Percentiles rank a stretch among this genome's conserved stretches.
These are phyloP conservation scores for Darevskia nairensis DNA, from an alignment of 2,797 vertebrate genomes.

Conservation along the genomic window DNA sequence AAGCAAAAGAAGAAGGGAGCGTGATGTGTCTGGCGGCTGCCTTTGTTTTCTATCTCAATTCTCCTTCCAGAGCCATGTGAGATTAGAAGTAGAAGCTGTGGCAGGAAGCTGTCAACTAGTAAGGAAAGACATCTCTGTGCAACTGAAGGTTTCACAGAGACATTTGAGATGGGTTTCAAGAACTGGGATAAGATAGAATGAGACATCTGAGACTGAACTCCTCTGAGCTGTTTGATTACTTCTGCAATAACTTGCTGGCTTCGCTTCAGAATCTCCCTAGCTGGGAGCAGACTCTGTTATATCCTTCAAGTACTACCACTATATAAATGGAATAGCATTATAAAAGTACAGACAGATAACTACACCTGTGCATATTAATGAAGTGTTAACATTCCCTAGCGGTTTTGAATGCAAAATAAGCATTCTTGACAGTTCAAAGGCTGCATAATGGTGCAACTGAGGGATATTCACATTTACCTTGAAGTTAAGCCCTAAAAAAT, in stretches of 20 bases:
- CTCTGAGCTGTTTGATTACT: slow-evolving; percentile 48
- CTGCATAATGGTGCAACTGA: neutral
- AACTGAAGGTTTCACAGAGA: neutral
- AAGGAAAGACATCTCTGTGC: neutral
- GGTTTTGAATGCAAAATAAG: slow-evolving; percentile 37
- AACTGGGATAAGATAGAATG: slow-evolving; percentile 27
- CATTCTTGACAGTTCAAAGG: neutral
- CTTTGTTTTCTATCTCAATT: neutral
- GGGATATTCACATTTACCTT: neutral
- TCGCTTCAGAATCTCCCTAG: slow-evolving; percentile 58
- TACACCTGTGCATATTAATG: slow-evolving; percentile 64
- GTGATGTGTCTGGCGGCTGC: neutral
- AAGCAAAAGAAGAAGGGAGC: neutral
- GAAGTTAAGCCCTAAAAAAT: slow-evolving; percentile 18
- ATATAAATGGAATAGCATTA: slow-evolving; percentile 62
- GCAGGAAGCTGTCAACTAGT: slow-evolving; percentile 4
- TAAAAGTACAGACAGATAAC: slow-evolving; percentile 58
- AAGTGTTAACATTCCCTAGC: slow-evolving; percentile 32
- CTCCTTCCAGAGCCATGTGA: neutral
- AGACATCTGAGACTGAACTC: slow-evolving; percentile 53
- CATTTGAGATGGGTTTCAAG: slow-evolving; percentile 43
- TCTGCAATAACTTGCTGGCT: slow-evolving; percentile 53
- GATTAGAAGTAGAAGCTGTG: slow-evolving; percentile 3
- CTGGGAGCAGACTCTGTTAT: slow-evolving; percentile 48
- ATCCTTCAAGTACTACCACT: slow-evolving; percentile 51